phyloP scores from a whole-genome alignment of 35 echinoderm and acorn worm species.

The Apostichopus japonicus region DNA sequence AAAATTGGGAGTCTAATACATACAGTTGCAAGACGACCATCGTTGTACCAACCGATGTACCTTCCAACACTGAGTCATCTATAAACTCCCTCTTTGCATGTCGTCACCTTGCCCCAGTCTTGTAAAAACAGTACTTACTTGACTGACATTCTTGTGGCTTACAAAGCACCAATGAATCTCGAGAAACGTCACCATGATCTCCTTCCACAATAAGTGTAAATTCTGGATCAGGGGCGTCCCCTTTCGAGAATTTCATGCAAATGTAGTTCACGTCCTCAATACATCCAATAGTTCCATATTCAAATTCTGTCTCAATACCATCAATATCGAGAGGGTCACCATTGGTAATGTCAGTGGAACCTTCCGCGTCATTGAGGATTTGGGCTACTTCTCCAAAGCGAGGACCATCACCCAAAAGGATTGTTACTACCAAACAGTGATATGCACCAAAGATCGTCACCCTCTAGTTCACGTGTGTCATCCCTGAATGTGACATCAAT shows the following conservation, averaged over 20 bases:
- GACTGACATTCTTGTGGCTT: constrained; percentile 59
- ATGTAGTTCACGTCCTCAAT: constrained; percentile 65
- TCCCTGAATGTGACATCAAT: too few species aligned
- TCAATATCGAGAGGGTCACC: constrained; percentile 40
- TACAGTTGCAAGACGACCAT: too few species aligned
- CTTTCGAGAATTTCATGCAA: constrained; percentile 83
- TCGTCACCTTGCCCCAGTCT: too few species aligned
- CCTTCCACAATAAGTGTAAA: constrained; percentile 52
- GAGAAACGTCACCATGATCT: constrained; percentile 1
- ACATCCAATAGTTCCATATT: constrained; percentile 79
- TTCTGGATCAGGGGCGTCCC: constrained; percentile 70
- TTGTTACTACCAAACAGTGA: not conserved
- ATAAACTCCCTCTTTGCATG: too few species aligned
- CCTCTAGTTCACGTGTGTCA: too few species aligned
- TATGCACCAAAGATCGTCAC: constrained; percentile 62
- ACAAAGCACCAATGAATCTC: constrained; percentile 26
- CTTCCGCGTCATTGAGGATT: constrained; percentile 56
- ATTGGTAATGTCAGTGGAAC: constrained; percentile 35
- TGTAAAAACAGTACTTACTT: constrained; percentile 2
- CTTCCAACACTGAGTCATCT: too few species aligned
- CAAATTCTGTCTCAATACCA: constrained; percentile 76
- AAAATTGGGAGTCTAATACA: too few species aligned
- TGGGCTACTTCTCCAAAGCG: constrained; percentile 63
- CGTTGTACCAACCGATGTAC: too few species aligned
- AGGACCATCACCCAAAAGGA: constrained; percentile 57